These are phyloP conservation scores for Sitophilus oryzae DNA, from an alignment of 1,140 invertebrate genomes.

Conservation along the genomic window DNA sequence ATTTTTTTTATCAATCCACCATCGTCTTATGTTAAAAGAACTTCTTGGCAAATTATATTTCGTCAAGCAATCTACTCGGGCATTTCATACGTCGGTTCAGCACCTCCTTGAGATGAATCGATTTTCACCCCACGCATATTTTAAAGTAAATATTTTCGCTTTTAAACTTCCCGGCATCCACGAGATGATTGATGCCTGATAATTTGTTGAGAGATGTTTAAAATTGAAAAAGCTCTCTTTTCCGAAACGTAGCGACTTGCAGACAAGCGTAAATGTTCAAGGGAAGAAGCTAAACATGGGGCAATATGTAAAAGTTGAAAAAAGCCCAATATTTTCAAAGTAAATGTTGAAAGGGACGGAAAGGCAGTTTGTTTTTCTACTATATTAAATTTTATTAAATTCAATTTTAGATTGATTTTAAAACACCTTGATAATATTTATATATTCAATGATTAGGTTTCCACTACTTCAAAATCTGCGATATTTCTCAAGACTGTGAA, in stretches of 20 bases:
- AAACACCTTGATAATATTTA: too few relatives aligned
- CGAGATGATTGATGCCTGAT: conserved; percentile 24
- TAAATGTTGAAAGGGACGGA: not conserved
- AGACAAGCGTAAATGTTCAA: conserved; percentile 16
- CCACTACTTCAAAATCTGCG: too few relatives aligned
- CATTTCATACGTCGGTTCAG: not conserved
- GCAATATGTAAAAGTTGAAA: not conserved
- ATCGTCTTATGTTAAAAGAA: too few relatives aligned
- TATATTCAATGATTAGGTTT: too few relatives aligned
- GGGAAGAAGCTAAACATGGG: not conserved
- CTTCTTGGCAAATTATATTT: too few relatives aligned
- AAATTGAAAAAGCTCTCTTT: conserved; percentile 23
- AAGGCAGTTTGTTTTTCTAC: not conserved
- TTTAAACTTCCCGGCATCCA: conserved; percentile 2
- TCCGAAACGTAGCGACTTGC: conserved; percentile 21
- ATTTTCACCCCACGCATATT: conserved; percentile 16
- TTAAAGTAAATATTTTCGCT: conserved; percentile 22
- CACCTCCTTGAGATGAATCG: not conserved
- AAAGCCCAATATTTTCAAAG: not conserved
- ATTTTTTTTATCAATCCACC: too few relatives aligned
- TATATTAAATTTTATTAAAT: too few relatives aligned
- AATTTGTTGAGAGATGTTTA: conserved; percentile 29
- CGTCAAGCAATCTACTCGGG: not conserved
- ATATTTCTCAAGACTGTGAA: too few relatives aligned
- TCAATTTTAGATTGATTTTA: too few relatives aligned